Conservation (phyloP, 2,113 vertebrate species). For the Carettochelys insculpta region DNA sequence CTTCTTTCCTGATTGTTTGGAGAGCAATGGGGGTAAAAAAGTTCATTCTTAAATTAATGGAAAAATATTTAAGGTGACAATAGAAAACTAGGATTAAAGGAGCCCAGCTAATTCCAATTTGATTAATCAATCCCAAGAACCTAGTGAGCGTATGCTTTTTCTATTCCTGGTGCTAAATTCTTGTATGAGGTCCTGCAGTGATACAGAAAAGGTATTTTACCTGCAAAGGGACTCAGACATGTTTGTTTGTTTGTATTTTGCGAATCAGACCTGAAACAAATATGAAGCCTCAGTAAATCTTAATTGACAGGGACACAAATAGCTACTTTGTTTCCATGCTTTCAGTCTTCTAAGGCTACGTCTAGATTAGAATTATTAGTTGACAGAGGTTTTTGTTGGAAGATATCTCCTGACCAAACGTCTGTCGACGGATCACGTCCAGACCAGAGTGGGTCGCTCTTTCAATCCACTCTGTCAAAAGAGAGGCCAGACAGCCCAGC, state of each 20-base stretch:
- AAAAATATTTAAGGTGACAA: conserved; percentile 17
- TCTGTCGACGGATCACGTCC: too few relatives aligned
- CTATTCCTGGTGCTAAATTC: background rate
- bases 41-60: conserved; percentile 16
- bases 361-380: too few relatives aligned
- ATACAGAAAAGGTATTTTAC: background rate
- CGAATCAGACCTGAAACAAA: background rate
- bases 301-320: conserved; percentile 3
- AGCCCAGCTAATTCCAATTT: conserved; percentile 7
- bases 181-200: background rate
- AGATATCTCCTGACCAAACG: too few relatives aligned
- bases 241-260: background rate
- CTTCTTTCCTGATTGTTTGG: background rate
- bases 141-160: background rate
- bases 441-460: too few relatives aligned
- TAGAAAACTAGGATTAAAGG: conserved; percentile 12
- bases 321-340: conserved; percentile 40
- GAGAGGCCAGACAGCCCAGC: too few relatives aligned
- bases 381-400: too few relatives aligned
- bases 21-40: background rate
- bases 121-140: conserved; percentile 37
- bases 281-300: background rate
- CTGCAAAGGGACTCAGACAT: conserved; percentile 9
- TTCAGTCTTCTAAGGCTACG: conserved; percentile 31
- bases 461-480: too few relatives aligned